A percentile compares a stretch with the other conserved stretches of the same genome.
These are phyloP conservation scores for Aphidoletes aphidimyza DNA, from an alignment of 2,888 invertebrate genomes.

Conservation along the genomic window DNA sequence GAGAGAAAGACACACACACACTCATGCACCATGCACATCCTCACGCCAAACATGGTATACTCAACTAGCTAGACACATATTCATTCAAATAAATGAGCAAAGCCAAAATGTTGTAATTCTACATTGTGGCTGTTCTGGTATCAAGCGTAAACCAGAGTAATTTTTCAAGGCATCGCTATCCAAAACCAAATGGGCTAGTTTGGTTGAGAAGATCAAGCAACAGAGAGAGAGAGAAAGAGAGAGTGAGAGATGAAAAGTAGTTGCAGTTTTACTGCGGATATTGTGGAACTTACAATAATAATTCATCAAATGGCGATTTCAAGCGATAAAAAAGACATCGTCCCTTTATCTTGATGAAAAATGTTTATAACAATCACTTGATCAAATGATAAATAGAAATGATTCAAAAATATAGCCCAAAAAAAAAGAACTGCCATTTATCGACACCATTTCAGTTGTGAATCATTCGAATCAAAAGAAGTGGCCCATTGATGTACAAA, in stretches of 20 bases:
- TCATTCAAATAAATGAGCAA: constrained; percentile 30
- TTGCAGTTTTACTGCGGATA: constrained; percentile 14
- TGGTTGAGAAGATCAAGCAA: background rate
- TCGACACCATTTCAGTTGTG: too few species aligned
- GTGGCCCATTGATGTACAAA: background rate
- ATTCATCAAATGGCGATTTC: constrained; percentile 23
- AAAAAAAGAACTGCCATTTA: background rate
- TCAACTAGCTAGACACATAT: background rate
- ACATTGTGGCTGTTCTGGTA: background rate
- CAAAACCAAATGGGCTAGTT: too few species aligned
- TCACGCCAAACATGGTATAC: background rate
- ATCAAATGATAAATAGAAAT: too few species aligned
- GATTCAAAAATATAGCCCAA: too few species aligned
- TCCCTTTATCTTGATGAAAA: too few species aligned
- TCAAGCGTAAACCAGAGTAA: background rate
- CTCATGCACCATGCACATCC: background rate
- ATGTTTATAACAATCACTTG: too few species aligned
- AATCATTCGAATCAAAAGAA: too few species aligned
- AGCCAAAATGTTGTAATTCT: constrained; percentile 24
- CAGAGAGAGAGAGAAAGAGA: background rate
- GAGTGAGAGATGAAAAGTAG: background rate
- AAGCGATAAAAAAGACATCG: background rate
- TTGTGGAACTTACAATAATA: constrained; percentile 11
- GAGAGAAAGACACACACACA: too few species aligned
- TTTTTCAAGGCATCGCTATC: background rate